phyloP scores from a whole-genome alignment of 2,888 invertebrate species.

The Endomychus coccineus region DNA sequence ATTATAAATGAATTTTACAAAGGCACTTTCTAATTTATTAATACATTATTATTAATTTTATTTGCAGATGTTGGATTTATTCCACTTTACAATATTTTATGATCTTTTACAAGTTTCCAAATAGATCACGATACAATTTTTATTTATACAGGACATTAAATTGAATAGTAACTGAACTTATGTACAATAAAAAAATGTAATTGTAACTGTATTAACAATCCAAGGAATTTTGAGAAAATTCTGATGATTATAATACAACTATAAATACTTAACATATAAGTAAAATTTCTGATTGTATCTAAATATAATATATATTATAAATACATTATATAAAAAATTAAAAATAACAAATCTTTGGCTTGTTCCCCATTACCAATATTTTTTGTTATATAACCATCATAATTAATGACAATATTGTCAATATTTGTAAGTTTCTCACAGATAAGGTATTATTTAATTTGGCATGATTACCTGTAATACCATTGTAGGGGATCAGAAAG shows the following conservation, averaged over 20 bases:
- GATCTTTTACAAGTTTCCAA: too few relatives aligned
- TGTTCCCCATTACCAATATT: slow-evolving; percentile 73
- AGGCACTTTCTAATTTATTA: slow-evolving; percentile 15
- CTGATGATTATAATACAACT: too few relatives aligned
- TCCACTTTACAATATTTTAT: too few relatives aligned
- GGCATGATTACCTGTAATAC: slow-evolving; percentile 28
- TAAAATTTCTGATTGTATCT: slow-evolving; percentile 40
- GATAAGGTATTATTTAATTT: slow-evolving; percentile 18
- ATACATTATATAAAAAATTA: slow-evolving; percentile 47
- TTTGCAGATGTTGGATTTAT: too few relatives aligned
- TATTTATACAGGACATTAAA: too few relatives aligned
- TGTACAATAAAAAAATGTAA: too few relatives aligned
- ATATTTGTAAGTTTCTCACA: slow-evolving; percentile 28
- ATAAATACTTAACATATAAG: too few relatives aligned
- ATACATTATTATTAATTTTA: too few relatives aligned
- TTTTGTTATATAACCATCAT: slow-evolving; percentile 26
- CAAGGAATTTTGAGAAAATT: too few relatives aligned
- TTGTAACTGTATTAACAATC: too few relatives aligned
- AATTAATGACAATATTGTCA: slow-evolving; percentile 37
- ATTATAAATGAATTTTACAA: slow-evolving; percentile 7
- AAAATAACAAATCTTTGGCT: slow-evolving; percentile 73
- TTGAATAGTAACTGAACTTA: too few relatives aligned
- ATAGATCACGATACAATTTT: too few relatives aligned
- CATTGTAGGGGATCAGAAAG: slow-evolving; percentile 39
- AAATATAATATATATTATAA: slow-evolving; percentile 42